Evolutionary conservation across 2,797 vertebrate genomes (phyloP).

Genomic region (Echiichthys vipera): DNA sequence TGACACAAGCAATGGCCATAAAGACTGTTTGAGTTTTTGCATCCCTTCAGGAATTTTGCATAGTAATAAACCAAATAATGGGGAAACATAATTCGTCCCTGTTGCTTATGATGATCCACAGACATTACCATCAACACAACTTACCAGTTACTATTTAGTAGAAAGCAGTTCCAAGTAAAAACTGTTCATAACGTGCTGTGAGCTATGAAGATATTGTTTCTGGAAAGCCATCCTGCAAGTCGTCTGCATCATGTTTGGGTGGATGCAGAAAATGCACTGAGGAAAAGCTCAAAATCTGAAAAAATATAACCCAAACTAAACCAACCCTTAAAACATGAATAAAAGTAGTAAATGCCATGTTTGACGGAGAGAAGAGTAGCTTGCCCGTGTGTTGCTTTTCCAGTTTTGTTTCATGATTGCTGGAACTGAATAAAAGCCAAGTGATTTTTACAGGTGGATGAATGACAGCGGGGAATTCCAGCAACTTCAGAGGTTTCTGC

Average conservation of each 20-base stretch:
- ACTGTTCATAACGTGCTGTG: background rate
- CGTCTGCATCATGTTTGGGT: background rate
- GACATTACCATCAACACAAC: background rate
- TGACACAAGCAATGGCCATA: conserved; percentile 1
- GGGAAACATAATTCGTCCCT: background rate
- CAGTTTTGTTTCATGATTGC: conserved; percentile 32
- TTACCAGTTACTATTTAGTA: conserved; percentile 5
- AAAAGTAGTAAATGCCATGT: conserved; percentile 13
- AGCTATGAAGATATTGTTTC: background rate
- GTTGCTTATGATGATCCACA: background rate
- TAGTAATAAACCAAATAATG: background rate
- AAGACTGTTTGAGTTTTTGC: background rate
- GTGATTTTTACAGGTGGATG: conserved; percentile 41
- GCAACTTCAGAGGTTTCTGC: conserved; percentile 44
- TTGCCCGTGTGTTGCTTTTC: conserved; percentile 5
- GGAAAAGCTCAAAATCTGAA: background rate
- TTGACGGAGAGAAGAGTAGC: background rate
- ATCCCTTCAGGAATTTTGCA: background rate
- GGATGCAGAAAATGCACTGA: background rate
- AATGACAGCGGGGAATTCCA: conserved; percentile 54
- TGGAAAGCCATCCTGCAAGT: background rate
- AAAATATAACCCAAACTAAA: conserved; percentile 15
- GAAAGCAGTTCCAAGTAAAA: conserved; percentile 11
- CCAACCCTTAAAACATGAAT: conserved; percentile 4
- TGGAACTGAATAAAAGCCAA: conserved; percentile 40